Conservation (phyloP, 1,140 invertebrate species). For the Drosophila tropicalis region DNA sequence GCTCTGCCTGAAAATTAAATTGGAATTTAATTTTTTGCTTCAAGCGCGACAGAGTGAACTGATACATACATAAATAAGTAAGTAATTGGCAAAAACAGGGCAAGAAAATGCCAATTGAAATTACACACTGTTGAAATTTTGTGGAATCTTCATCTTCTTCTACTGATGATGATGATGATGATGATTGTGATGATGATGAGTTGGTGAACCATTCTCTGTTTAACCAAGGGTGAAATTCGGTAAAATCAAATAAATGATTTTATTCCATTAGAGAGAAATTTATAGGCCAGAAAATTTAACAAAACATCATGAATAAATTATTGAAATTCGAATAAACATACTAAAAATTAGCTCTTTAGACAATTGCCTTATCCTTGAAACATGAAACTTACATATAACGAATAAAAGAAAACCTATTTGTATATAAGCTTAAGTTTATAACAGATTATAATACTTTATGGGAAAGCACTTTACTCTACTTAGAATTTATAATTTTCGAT, state of each 20-base stretch:
- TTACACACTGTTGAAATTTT: constrained; percentile 27
- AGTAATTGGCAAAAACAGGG: background rate
- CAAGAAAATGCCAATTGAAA: constrained; percentile 46
- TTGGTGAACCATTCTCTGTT: background rate
- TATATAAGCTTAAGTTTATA: too few relatives aligned
- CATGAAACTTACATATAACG: background rate
- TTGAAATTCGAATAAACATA: constrained; percentile 2
- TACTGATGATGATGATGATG: background rate
- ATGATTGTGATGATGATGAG: background rate
- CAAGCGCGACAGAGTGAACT: constrained; percentile 74
- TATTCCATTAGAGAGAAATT: background rate
- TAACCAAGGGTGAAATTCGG: constrained; percentile 2
- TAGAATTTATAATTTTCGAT: too few relatives aligned
- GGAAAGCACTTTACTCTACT: too few relatives aligned
- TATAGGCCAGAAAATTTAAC: constrained; percentile 9
- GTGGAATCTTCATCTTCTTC: background rate
- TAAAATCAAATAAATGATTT: constrained; percentile 10
- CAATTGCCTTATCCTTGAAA: background rate
- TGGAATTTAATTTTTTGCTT: constrained; percentile 70
- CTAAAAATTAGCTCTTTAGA: background rate
- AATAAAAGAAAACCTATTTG: background rate
- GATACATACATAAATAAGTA: constrained; percentile 39
- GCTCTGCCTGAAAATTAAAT: constrained; percentile 63
- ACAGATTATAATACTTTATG: too few relatives aligned
- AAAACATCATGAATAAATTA: constrained; percentile 3